phyloP scores from a whole-genome alignment of 2,797 vertebrate genomes.

The Podargus strigoides region DNA sequence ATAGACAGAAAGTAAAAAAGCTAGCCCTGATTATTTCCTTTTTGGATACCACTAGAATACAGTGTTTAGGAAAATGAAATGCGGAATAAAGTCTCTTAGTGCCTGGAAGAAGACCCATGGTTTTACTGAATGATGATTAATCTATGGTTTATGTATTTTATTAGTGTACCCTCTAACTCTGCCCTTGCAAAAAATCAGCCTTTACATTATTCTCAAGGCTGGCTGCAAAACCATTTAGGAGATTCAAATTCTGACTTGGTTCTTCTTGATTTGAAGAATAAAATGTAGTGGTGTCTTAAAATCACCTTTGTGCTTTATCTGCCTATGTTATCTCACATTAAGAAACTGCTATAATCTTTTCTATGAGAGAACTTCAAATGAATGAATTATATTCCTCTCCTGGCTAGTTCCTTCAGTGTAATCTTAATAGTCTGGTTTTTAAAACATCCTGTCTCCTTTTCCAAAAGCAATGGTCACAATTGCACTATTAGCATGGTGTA shows the following conservation, averaged over 20 bases:
- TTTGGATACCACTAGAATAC: not conserved
- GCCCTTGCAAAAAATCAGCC: not conserved
- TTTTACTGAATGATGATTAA: not conserved
- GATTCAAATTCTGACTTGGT: not conserved
- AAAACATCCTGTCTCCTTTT: not conserved
- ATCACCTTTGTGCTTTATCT: not conserved
- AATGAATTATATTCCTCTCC: not conserved
- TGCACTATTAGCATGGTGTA: rapidly evolving
- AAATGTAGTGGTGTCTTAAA: not conserved
- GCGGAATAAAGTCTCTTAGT: not conserved
- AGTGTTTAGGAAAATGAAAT: not conserved
- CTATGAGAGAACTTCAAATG: rapidly evolving
- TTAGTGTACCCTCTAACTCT: not conserved
- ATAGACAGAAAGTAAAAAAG: not conserved
- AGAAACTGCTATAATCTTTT: not conserved
- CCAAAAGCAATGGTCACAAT: not conserved
- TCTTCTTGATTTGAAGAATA: not conserved
- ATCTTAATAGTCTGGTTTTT: not conserved
- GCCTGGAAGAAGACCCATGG: not conserved
- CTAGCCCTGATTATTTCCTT: not conserved
- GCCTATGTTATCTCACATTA: not conserved
- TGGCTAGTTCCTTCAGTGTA: not conserved
- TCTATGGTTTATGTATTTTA: not conserved
- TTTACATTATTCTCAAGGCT: not conserved
- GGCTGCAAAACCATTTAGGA: not conserved